Evolutionary conservation across 2,888 invertebrate species (phyloP).

Genomic region (Cetonia aurata): DNA sequence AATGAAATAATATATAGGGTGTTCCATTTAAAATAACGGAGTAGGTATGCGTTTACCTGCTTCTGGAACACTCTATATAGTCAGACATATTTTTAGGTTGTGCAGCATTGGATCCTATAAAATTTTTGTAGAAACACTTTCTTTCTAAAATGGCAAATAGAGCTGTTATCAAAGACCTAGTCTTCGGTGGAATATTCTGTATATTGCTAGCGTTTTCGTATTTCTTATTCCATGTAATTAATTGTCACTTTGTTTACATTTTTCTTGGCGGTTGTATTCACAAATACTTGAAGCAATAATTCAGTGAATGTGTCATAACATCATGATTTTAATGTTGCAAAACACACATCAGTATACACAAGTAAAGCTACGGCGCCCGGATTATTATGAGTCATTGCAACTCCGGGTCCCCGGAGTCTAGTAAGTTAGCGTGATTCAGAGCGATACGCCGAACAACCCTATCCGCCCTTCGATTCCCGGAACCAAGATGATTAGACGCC

Average conservation of each 20-base stretch:
- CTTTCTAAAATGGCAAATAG: no score
- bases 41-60: no score
- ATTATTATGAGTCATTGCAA: slow-evolving; percentile 28
- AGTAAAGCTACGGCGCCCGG: slow-evolving; percentile 7
- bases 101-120: no score
- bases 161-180: no score
- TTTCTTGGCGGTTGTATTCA: not conserved
- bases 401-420: slow-evolving; percentile 39
- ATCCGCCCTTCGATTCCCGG: slow-evolving; percentile 1
- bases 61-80: no score
- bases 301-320: not conserved
- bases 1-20: no score
- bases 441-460: not conserved
- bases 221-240: no score
- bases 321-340: slow-evolving; percentile 5
- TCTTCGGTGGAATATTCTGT: no score
- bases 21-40: no score
- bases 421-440: slow-evolving; percentile 23
- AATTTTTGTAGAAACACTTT: no score
- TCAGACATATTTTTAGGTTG: no score
- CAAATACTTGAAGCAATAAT: not conserved
- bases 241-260: not conserved
- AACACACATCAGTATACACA: not conserved
- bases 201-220: no score
- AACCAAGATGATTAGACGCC: slow-evolving; percentile 34